Base-by-base conservation (phyloP, 2,797 vertebrate species). In the Chaenodraco wilsoni region DNA sequence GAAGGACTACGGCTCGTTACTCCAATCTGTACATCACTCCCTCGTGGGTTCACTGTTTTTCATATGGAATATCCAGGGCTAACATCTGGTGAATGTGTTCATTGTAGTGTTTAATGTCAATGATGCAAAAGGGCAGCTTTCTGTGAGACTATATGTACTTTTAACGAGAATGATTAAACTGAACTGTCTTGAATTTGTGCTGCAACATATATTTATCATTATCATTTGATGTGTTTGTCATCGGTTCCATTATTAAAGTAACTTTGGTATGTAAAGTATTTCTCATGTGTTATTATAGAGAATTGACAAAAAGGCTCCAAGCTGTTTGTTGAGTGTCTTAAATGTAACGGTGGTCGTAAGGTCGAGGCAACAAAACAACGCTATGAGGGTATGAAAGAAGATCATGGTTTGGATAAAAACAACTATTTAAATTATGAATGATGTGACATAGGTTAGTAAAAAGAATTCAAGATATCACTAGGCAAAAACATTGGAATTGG, bases 101-200 rank as follows among this genome's bases (percentile, higher is more conserved):
- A 61, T 57, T 66, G 68, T 43, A 51, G 8, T 23, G 14, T 50
- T 57, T 40, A 3, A 67, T 52, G 41, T 64, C 11, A 46, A 10
- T 13, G 3, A 55, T 49, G 63, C 40, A 49, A 65, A 73, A 70
- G n/a, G 79, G 79, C 74, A 87, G 76, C 78, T 84, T 76, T 67
- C 21, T n/a, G n/a, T 17, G 27, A 56, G 27, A 37, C 33, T 37
- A 33, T n/a, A 63, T 17, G 44, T 27, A 63, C 61, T 63, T 31
- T 50, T 5, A 56, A 45, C 49, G 21, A 46, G n/a, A 33, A 48
- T 12, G 13, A 11, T n/a, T 13, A 50, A 9, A 37, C 14, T 11
- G 37, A 23, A 27, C n/a, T 3, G 21, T 33, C 17, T 60, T 5
- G 13, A 45, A 41, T 58, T 40, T 56, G 41, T 77, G 21, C 14